Conservation (phyloP, 2,888 invertebrate genomes). For the Eledona agricola region DNA sequence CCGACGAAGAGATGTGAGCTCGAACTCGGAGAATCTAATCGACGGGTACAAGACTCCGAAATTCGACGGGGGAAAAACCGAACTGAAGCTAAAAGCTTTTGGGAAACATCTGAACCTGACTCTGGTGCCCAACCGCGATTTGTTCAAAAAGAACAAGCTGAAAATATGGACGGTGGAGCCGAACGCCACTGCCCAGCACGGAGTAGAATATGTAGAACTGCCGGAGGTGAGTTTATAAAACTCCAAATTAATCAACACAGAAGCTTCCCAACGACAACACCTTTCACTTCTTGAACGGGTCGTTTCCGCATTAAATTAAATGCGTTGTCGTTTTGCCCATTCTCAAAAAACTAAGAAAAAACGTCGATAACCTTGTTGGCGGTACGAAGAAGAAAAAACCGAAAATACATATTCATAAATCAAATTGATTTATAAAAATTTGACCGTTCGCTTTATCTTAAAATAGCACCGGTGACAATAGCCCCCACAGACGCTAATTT, state of each 20-base stretch:
- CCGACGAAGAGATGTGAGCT: constrained; percentile 52
- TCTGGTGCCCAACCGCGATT: constrained; percentile 78
- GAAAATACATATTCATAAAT: too few relatives aligned
- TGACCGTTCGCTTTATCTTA: too few relatives aligned
- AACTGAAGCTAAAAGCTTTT: constrained; percentile 81
- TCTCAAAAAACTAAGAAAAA: too few relatives aligned
- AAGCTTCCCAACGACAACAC: too few relatives aligned
- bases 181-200: constrained; percentile 80
- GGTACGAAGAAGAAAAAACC: too few relatives aligned
- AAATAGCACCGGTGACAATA: too few relatives aligned
- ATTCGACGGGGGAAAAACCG: constrained; percentile 63
- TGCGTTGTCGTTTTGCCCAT: too few relatives aligned
- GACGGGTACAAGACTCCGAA: constrained; percentile 48
- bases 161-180: constrained; percentile 84
- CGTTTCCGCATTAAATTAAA: too few relatives aligned
- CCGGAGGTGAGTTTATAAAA: constrained; percentile 70
- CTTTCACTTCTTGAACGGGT: too few relatives aligned
- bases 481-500: too few relatives aligned
- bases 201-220: constrained; percentile 81
- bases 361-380: too few relatives aligned
- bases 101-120: constrained; percentile 79
- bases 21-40: constrained; percentile 52
- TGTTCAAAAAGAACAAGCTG: constrained; percentile 78
- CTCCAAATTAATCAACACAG: constrained; percentile 1
- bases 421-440: too few relatives aligned